Conservation (phyloP, 1,140 invertebrate genomes). For the Maconellicoccus hirsutus region DNA sequence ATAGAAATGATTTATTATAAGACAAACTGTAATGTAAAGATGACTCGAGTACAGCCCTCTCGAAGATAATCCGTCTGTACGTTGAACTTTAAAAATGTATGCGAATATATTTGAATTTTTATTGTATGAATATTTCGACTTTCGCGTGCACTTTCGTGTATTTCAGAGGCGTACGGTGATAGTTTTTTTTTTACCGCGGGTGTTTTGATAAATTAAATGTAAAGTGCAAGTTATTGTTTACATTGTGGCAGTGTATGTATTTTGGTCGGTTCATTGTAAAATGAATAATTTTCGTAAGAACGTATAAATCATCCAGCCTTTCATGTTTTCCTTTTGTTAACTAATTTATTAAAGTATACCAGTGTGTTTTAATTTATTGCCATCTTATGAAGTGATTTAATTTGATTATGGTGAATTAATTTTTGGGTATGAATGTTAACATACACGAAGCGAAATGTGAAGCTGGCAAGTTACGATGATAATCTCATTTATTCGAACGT, state of each 20-base stretch:
- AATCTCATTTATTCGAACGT: no score
- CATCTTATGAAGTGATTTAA: background rate
- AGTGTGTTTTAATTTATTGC: background rate
- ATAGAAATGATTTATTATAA: background rate
- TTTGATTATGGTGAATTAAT: background rate
- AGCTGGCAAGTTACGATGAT: background rate
- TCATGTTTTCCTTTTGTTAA: conserved; percentile 1
- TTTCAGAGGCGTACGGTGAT: background rate
- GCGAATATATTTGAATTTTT: no score
- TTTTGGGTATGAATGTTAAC: background rate
- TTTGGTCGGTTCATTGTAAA: background rate
- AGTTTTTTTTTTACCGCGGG: background rate
- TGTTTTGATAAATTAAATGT: conserved; percentile 6
- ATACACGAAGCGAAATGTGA: background rate
- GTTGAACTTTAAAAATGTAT: no score
- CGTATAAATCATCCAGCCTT: background rate
- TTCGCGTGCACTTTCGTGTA: background rate
- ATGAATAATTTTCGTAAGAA: conserved; percentile 1
- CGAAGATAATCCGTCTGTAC: no score
- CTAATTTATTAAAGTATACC: background rate
- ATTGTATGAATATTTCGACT: background rate
- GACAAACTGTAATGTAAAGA: no score
- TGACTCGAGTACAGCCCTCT: no score
- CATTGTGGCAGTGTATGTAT: background rate
- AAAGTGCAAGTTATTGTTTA: background rate